Conservation (phyloP, 2,113 vertebrate genomes). For the Pogonocichla stellata region DNA sequence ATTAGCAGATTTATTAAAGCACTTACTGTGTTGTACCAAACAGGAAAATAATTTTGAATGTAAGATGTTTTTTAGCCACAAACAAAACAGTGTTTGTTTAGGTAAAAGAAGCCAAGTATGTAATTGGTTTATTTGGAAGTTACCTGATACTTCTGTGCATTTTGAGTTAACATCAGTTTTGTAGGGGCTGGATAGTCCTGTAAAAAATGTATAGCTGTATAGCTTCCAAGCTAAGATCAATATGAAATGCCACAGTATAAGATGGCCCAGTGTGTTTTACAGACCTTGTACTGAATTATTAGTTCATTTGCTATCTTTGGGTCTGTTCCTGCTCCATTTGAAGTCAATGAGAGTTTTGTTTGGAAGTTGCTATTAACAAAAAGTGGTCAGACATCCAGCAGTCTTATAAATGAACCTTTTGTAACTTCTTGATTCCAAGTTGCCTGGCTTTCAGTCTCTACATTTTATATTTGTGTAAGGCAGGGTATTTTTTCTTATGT, state of each 20-base stretch:
- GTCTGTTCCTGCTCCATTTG: constrained; percentile 57
- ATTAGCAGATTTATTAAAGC: background rate
- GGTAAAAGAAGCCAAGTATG: background rate
- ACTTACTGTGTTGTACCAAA: background rate
- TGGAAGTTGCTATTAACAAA: constrained; percentile 61
- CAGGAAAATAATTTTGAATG: background rate
- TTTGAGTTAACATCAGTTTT: constrained; percentile 2
- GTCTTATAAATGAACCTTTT: constrained; percentile 64
- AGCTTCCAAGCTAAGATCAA: constrained; percentile 44
- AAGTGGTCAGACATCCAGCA: constrained; percentile 55
- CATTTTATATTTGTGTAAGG: background rate
- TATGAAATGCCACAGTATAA: constrained; percentile 48
- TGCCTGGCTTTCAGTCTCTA: constrained; percentile 25
- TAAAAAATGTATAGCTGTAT: constrained; percentile 11
- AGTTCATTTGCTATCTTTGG: constrained; percentile 68
- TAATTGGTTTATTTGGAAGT: background rate
- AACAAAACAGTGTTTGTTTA: background rate
- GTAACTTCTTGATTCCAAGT: constrained; percentile 47
- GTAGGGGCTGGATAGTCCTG: background rate
- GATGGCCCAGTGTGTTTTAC: constrained; percentile 37
- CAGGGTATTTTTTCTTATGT: background rate
- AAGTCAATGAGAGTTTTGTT: constrained; percentile 67
- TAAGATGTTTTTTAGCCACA: background rate
- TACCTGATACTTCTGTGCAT: background rate
- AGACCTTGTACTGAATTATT: constrained; percentile 40